These are phyloP conservation scores for Megaleporinus macrocephalus DNA, from an alignment of 2,113 vertebrate genomes.

Conservation along the genomic window DNA sequence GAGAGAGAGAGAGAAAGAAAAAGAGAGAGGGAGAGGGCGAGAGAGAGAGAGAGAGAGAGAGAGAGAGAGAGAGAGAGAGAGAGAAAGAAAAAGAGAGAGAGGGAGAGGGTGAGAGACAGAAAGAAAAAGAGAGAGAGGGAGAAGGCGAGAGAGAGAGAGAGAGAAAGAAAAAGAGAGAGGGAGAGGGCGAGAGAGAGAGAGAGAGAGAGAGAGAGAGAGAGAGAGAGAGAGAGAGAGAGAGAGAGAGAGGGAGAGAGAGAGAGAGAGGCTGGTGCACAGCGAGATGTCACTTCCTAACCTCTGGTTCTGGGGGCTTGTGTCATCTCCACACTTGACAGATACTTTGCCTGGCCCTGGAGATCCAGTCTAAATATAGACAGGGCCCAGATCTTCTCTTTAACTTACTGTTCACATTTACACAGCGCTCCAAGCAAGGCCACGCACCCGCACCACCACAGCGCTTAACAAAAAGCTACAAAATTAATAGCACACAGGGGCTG, in stretches of 20 bases:
- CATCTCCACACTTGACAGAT: slow-evolving; percentile 66
- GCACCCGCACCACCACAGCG: not conserved
- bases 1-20: too few relatives aligned
- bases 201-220: too few relatives aligned
- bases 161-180: too few relatives aligned
- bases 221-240: not conserved
- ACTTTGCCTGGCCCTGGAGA: slow-evolving; percentile 57
- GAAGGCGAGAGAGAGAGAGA: too few relatives aligned
- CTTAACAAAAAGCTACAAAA: not conserved
- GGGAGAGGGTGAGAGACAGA: too few relatives aligned
- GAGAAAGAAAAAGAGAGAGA: too few relatives aligned
- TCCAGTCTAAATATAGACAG: slow-evolving; percentile 62
- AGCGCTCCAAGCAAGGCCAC: not conserved
- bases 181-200: too few relatives aligned
- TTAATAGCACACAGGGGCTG: not conserved
- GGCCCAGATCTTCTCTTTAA: slow-evolving; percentile 46
- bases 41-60: too few relatives aligned
- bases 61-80: too few relatives aligned
- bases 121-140: too few relatives aligned
- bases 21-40: too few relatives aligned
- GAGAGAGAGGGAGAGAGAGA: not conserved
- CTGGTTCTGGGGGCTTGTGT: slow-evolving; percentile 60
- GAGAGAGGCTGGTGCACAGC: slow-evolving; percentile 35
- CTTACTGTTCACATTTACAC: slow-evolving; percentile 37
- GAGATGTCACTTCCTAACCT: slow-evolving; percentile 64